Evolutionary conservation across 2,797 vertebrate species (phyloP).

Genomic region (Takifugu rubripes): DNA sequence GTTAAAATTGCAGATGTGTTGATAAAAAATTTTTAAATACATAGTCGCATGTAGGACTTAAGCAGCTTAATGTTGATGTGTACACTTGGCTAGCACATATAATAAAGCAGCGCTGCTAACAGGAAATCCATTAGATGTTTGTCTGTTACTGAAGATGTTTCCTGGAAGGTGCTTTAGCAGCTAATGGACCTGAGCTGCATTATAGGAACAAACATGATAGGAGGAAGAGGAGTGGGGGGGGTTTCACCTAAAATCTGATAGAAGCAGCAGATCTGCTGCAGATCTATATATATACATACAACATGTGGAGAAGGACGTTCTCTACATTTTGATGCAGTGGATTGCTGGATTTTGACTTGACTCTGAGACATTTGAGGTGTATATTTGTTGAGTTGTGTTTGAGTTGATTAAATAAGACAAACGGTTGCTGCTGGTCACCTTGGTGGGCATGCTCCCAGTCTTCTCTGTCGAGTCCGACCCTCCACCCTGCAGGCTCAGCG

Average conservation of each 20-base stretch:
- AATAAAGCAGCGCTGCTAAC: background rate
- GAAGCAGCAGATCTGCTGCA: background rate
- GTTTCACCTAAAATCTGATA: conserved; percentile 9
- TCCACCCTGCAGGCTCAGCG: conserved; percentile 81
- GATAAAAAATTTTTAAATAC: too few species aligned
- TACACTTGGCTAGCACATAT: too few species aligned
- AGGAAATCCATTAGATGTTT: conserved; percentile 52
- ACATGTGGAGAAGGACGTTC: too few species aligned
- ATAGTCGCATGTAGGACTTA: too few species aligned
- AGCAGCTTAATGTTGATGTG: too few species aligned
- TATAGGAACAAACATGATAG: conserved; percentile 40
- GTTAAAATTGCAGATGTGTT: too few species aligned
- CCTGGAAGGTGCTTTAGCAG: conserved; percentile 63
- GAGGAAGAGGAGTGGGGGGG: background rate
- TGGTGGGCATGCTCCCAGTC: conserved; percentile 83
- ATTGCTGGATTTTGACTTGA: too few species aligned
- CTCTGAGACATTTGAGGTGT: too few species aligned
- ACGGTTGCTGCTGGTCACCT: conserved; percentile 65
- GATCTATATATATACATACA: too few species aligned
- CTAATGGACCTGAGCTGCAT: conserved; percentile 71
- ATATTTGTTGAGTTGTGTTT: too few species aligned
- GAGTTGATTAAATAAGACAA: too few species aligned
- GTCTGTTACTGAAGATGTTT: conserved; percentile 52
- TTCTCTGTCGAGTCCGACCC: conserved; percentile 68
- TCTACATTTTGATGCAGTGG: too few species aligned